Evolutionary conservation across 2,113 vertebrate species (phyloP), one percentile per base, ranked within the genome.

Genomic region (Origma solitaria): DNA sequence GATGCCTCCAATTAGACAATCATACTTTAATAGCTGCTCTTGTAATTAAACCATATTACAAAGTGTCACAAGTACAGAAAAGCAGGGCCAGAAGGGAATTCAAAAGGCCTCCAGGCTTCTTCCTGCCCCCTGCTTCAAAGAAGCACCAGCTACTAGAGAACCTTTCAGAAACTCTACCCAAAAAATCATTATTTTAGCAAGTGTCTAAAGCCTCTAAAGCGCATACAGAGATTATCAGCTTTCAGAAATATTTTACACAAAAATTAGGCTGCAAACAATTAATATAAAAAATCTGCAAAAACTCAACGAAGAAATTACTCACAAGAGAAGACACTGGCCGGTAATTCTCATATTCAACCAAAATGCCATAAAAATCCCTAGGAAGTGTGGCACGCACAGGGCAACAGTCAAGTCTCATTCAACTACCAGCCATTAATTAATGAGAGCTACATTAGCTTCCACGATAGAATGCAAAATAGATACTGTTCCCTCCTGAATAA

Each of bases 1-100:
- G 79, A 88, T 73, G 71, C 25, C 51, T 83, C 49, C 87, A 94
- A 90, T 88, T 73, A 96, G 44, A 75, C 69, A 60, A 93, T 88
- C 61, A 78, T 7, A 76, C 50, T 90, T 85, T n/a, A 79, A 92
- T 90, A 94, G 58, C 58, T 80, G 84, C 4, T 86, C 50, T 86
- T 93, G 38, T 65, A 87, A 94, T 82, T 86, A 94, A 96, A 78
- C 30, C 42, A 3, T 33, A 58, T 44, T 61, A 88, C 53, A 58
- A 82, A 62, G 47, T 68, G 51, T 86, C 76, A 93, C 51, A 92
- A 90, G 45, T 33, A 68, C 19, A 72, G 86, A 92, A 88, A 82
- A 95, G 65, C 25, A 53, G 58, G 50, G 45, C 50, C 58, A 96
- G 72, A 70, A 88, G 76, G 57, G 65, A 92, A 92, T 86, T 56